A percentile compares a stretch with the other conserved stretches of the same genome.
Evolutionary conservation across 2,888 invertebrate species (phyloP).

Genomic region (Pantelozetes paolii): DNA sequence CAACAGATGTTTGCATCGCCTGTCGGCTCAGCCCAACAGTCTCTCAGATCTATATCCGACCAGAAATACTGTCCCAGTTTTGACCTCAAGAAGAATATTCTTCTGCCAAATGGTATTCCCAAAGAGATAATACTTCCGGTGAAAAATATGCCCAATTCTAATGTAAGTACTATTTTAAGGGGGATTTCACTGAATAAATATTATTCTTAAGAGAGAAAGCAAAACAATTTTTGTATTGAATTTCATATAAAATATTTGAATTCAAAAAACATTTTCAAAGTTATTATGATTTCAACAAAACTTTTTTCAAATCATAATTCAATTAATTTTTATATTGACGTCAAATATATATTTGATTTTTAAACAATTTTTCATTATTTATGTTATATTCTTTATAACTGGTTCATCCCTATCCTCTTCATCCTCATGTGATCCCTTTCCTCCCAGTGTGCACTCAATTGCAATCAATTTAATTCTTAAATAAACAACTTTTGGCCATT

Average conservation of each 20-base stretch:
- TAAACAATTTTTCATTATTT: too few relatives aligned
- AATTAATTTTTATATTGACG: too few relatives aligned
- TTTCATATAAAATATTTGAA: too few relatives aligned
- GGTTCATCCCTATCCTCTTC: too few relatives aligned
- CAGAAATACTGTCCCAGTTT: constrained; percentile 70
- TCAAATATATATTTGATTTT: too few relatives aligned
- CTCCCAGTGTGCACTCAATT: background rate
- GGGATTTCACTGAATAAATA: background rate
- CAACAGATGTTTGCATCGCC: constrained; percentile 16
- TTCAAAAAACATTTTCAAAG: too few relatives aligned
- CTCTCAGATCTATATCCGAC: constrained; percentile 39
- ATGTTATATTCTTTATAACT: too few relatives aligned
- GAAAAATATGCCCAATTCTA: constrained; percentile 65
- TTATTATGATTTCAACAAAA: too few relatives aligned
- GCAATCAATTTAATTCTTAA: background rate
- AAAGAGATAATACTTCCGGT: constrained; percentile 84
- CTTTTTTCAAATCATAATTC: too few relatives aligned
- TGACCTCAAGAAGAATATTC: constrained; percentile 66
- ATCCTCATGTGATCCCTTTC: too few relatives aligned
- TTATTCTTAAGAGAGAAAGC: background rate
- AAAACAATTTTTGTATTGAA: too few relatives aligned
- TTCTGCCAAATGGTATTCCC: constrained; percentile 80
- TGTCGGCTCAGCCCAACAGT: background rate
- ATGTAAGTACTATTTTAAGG: constrained; percentile 40
- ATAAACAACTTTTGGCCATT: background rate